Percentiles rank a stretch among this genome's conserved stretches.
Evolutionary conservation across 2,888 invertebrate species (phyloP).

Genomic region (Tenthredo scrophulariae): DNA sequence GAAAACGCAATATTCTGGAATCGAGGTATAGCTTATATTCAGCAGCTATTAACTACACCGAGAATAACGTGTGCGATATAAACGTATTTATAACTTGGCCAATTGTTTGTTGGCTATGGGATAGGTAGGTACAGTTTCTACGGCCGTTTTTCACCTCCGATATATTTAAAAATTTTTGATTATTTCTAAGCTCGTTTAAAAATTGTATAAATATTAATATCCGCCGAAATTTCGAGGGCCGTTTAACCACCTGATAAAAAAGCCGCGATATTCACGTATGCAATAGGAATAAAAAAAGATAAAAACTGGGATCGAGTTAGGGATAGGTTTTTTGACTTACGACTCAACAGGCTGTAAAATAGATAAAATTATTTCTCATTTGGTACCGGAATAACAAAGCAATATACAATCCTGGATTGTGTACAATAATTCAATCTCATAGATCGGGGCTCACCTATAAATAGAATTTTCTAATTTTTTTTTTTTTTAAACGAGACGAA

Average conservation of each 20-base stretch:
- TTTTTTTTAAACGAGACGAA: no score
- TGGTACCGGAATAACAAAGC: background rate
- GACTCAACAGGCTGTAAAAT: background rate
- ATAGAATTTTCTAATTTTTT: background rate
- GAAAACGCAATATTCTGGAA: background rate
- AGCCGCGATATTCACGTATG: no score
- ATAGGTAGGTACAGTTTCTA: background rate
- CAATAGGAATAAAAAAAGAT: no score
- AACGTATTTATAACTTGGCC: background rate
- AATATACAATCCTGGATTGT: background rate
- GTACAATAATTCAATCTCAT: background rate
- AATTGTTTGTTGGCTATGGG: background rate
- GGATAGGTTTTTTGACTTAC: background rate
- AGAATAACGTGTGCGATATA: constrained; percentile 3
- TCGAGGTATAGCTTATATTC: background rate
- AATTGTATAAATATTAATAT: no score
- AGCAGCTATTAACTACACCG: background rate
- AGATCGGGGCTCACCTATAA: background rate
- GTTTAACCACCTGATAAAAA: no score
- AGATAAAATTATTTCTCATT: background rate
- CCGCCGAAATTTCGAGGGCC: no score
- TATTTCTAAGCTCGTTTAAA: no score
- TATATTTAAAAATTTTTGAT: no score
- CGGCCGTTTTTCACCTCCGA: background rate
- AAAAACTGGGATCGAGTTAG: background rate